Evolutionary conservation across 2,888 invertebrate species (phyloP).

Genomic region (Lapara coniferarum): DNA sequence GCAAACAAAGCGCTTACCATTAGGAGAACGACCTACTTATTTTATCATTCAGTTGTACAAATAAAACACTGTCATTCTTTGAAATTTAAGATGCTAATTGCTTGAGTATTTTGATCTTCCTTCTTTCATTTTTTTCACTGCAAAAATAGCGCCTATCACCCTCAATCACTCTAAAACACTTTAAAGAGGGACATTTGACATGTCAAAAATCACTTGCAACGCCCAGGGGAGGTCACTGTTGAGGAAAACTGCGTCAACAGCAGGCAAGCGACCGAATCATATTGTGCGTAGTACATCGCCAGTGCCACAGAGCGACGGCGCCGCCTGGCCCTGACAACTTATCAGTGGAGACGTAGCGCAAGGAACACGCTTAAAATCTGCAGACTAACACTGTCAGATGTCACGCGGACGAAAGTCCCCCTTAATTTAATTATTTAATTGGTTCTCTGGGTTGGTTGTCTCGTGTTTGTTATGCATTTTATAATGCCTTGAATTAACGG

Average conservation of each 20-base stretch:
- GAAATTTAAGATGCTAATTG: too few species aligned
- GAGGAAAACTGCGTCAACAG: not conserved
- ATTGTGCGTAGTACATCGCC: conserved; percentile 38
- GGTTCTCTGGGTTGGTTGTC: conserved; percentile 8
- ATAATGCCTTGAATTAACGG: conserved; percentile 15
- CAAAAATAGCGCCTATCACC: too few species aligned
- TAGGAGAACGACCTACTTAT: too few species aligned
- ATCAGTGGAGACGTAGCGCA: conserved; percentile 47
- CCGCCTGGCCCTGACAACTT: conserved; percentile 55
- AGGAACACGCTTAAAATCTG: conserved; percentile 41
- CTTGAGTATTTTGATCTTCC: too few species aligned
- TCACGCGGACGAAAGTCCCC: conserved; percentile 43
- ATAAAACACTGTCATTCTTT: too few species aligned
- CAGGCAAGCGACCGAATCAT: conserved; percentile 12
- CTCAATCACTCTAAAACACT: too few species aligned
- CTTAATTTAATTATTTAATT: conserved; percentile 34
- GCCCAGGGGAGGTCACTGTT: conserved; percentile 7
- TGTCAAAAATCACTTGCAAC: conserved; percentile 20
- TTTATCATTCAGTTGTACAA: too few species aligned
- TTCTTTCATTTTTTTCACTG: too few species aligned
- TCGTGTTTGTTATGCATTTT: conserved; percentile 23
- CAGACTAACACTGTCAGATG: conserved; percentile 43
- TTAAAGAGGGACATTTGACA: not conserved
- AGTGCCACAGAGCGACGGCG: conserved; percentile 34
- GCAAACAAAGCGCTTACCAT: too few species aligned